Base-by-base conservation (phyloP, 2,888 invertebrate genomes). In the Empis stercorea region DNA sequence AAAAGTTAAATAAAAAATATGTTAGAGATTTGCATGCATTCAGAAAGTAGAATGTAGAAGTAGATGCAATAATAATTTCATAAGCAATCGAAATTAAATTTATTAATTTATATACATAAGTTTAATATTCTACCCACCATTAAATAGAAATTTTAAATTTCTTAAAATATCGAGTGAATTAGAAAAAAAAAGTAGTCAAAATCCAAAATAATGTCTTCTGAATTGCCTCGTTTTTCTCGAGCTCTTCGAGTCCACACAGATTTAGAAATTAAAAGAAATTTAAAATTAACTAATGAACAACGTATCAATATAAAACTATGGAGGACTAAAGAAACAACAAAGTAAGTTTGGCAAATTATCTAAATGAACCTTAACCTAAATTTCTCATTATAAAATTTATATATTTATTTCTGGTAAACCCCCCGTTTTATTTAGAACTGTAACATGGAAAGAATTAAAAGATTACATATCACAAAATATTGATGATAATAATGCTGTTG, bases 161-260 rank as follows among this genome's bases (percentile, higher is more conserved):
- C n/a, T n/a, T n/a, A n/a, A n/a, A n/a, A n/a, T n/a, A n/a, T n/a
- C 20, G 3, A 20, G 5, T 20, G 4, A 20, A 20, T 3, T 20
- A 20, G 4, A 20, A 3, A 5, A 20, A n/a, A 20, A 20, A 20
- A 20, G 20, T 20, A 4, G 4, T 4, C 20, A 20, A 20, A 4
- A 20, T 20, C 7, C 7, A 27, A 27, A 27, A 27, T 2, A 6
- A 27, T 27, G 23, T 27, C 23, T 27, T 27, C 7, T 27, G 61
- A 61, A 20, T 58, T 61, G 49, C 83, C 84, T 50, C 75, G 81
- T 44, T 72, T 83, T 44, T 79, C 81, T 10, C 73, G 81, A 54
- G 76, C 79, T 15, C 63, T 84, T 2, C 71, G 84, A 50, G 78
- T 76, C 13, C 80, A 78, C 57, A 79, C 81, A 2, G 65, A 71